These are phyloP conservation scores for Thalpophila matura DNA, from an alignment of 2,888 invertebrate species.

Conservation along the genomic window DNA sequence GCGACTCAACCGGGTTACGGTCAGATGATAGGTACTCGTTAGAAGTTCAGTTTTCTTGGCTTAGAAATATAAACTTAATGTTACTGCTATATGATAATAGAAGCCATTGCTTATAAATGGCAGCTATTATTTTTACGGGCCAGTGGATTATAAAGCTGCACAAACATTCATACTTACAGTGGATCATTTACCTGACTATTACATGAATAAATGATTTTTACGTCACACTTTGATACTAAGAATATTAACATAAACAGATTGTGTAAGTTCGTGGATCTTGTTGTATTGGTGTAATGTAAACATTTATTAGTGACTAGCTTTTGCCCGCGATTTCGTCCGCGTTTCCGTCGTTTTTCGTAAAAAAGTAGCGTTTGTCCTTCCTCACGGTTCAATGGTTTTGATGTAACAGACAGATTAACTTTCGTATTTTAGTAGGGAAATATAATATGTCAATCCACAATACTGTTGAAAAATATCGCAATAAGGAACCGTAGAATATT, in stretches of 20 bases:
- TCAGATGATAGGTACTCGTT: conserved; percentile 28
- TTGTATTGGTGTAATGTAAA: conserved; percentile 16
- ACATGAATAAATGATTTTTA: conserved; percentile 25
- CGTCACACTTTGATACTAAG: conserved; percentile 31
- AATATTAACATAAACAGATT: conserved; percentile 11
- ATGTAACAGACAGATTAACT: too few relatives aligned
- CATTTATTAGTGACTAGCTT: conserved; percentile 39
- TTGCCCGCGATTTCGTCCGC: too few relatives aligned
- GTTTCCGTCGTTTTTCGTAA: too few relatives aligned
- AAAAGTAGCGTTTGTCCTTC: too few relatives aligned
- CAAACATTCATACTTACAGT: conserved; percentile 10
- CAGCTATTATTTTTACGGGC: conserved; percentile 21
- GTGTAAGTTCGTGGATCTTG: neutral
- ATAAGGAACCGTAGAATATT: too few relatives aligned
- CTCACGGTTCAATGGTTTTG: too few relatives aligned
- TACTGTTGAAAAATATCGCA: too few relatives aligned
- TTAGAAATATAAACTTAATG: conserved; percentile 18
- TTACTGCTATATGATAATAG: conserved; percentile 35
- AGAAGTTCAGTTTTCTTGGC: conserved; percentile 4
- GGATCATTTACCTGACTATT: conserved; percentile 7
- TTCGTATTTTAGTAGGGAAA: too few relatives aligned
- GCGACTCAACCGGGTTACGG: conserved; percentile 27
- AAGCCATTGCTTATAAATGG: conserved; percentile 39
- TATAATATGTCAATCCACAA: too few relatives aligned
- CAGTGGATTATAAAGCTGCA: conserved; percentile 29